Evolutionary conservation across 2,113 vertebrate species (phyloP), one percentile per base, ranked within the genome.

Genomic region (Lampris incognitus): DNA sequence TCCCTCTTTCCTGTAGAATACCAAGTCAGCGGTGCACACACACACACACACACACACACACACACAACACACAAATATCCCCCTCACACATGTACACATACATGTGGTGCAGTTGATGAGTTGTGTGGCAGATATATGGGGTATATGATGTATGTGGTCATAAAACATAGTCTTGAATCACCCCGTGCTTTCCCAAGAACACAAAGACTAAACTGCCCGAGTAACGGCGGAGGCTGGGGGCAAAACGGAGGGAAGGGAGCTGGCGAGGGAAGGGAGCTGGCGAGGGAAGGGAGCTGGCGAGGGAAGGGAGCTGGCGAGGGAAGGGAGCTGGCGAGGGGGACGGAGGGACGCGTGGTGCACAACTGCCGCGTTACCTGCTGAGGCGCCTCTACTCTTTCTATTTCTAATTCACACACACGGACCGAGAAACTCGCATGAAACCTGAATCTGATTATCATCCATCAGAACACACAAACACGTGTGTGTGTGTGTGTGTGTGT

Each of bases 101-200:
- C 91, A 90, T 90, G 93, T 93, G 91, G 94, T 93, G 93, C 92
- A 91, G 92, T 94, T 86, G 96, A 95, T 94, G 95, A 97, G 96
- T 97, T 97, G 96, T 93, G 92, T 98, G 97, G 97, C 96, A 97
- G 97, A 96, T 99, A 97, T 98, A 98, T 95, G 96, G 95, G 95
- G 95, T 97, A 96, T 24, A 24, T 24, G 24, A 24, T 24, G 96
- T 95, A 94, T 87, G 95, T 95, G 95, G 95, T 95, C 95, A 95
- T 95, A 96, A 96, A 97, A 96, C 96, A 94, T 94, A 93, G 95
- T 95, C 92, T 94, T 92, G 95, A 97, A 96, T 97, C 95, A 94
- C 94, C 92, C 74, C 65, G 65, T 87, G 76, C 78, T 93, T 96
- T 91, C 94, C 94, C 94, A 95, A 91, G 86, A 95, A 95, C 94